phyloP scores from a whole-genome alignment of 2,113 vertebrate genomes.

The Andinoacara biseriatus region DNA sequence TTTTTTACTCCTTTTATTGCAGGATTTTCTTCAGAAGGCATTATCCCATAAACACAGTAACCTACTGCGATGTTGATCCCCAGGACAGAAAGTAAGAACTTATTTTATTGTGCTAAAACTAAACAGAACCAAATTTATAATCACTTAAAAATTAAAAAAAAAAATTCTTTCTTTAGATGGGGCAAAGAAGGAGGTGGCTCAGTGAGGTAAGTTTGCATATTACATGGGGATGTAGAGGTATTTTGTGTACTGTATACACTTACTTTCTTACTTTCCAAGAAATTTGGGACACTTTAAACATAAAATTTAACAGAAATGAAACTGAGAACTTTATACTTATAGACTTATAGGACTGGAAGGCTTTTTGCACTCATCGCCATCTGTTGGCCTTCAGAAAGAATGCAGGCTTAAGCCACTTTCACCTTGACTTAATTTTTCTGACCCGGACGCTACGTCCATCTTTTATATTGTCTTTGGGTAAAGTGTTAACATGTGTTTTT shows the following conservation, averaged over 20 bases:
- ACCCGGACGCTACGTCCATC: no score
- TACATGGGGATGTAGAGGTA: neutral
- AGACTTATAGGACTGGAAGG: no score
- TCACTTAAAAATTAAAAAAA: rapidly evolving
- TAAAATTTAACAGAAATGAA: neutral
- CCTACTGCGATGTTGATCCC: conserved; percentile 92
- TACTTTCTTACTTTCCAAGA: neutral
- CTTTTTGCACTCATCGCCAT: no score
- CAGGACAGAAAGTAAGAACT: conserved; percentile 91
- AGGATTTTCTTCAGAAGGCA: conserved; percentile 96
- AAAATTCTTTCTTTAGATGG: conserved; percentile 77
- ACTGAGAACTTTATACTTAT: neutral
- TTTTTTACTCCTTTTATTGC: neutral
- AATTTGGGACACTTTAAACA: neutral
- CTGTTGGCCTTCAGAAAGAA: no score
- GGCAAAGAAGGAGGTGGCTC: conserved; percentile 82
- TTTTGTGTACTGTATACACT: neutral
- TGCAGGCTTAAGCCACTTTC: no score
- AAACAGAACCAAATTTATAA: rapidly evolving
- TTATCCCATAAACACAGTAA: conserved; percentile 92
- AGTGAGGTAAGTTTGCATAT: conserved; percentile 80
- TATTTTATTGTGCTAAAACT: neutral
- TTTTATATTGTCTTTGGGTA: no score
- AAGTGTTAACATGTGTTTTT: no score
- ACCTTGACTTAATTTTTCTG: no score